phyloP scores from a whole-genome alignment of 2,113 vertebrate genomes.

The Eonycteris spelaea region DNA sequence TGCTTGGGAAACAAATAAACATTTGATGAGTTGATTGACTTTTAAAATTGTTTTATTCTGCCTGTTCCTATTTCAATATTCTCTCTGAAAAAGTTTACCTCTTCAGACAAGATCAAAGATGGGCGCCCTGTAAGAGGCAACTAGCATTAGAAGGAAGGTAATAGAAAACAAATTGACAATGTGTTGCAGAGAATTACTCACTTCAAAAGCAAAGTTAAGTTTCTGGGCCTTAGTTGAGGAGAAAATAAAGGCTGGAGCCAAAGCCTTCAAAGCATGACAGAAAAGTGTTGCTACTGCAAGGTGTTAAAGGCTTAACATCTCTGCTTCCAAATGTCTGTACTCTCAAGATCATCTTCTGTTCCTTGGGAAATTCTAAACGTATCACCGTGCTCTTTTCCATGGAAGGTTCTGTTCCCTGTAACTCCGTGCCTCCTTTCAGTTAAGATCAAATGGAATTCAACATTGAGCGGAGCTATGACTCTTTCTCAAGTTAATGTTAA shows the following conservation, averaged over 20 bases:
- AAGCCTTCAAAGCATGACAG: not conserved
- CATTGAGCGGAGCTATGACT: slow-evolving; percentile 13
- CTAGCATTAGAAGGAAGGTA: not conserved
- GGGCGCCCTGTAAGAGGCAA: not conserved
- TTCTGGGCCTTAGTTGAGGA: not conserved
- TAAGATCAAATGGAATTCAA: slow-evolving; percentile 64
- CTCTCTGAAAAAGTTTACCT: not conserved
- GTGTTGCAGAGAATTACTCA: not conserved
- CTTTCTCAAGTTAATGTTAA: slow-evolving; percentile 66
- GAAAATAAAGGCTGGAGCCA: not conserved
- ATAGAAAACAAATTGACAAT: not conserved
- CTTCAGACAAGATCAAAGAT: not conserved
- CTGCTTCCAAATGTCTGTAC: slow-evolving; percentile 7
- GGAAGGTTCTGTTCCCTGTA: slow-evolving; percentile 58
- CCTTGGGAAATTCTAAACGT: slow-evolving; percentile 66
- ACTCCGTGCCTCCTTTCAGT: slow-evolving; percentile 47
- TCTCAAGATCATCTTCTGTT: slow-evolving; percentile 49
- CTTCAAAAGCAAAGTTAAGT: slow-evolving; percentile 37
- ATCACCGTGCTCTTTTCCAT: slow-evolving; percentile 46
- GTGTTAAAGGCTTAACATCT: slow-evolving; percentile 56
- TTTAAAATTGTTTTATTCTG: not conserved
- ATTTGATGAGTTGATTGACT: not conserved
- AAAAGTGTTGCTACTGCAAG: slow-evolving; percentile 9
- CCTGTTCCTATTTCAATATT: not conserved
- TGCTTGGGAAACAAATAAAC: not conserved